Evolutionary conservation across 2,113 vertebrate genomes (phyloP).

Genomic region (Pagrus major): DNA sequence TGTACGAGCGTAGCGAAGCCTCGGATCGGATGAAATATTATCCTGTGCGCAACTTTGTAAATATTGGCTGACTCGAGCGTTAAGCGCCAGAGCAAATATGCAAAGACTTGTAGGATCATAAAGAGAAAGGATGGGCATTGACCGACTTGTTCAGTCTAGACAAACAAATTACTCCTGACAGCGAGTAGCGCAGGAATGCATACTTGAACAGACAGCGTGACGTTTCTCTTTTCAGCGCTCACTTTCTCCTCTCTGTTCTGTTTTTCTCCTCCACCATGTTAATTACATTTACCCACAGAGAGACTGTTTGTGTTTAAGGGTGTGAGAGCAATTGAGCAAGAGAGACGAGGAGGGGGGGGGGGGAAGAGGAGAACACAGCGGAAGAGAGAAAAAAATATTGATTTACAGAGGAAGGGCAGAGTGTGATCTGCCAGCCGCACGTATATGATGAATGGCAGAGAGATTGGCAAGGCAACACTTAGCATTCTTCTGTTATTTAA

Average conservation of each 20-base stretch:
- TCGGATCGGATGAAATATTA: background rate
- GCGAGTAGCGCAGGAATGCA: slow-evolving; percentile 64
- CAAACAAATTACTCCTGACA: slow-evolving; percentile 74
- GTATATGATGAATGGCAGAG: slow-evolving; percentile 83
- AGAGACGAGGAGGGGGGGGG: slow-evolving; percentile 33
- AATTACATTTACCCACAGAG: slow-evolving; percentile 62
- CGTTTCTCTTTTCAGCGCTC: slow-evolving; percentile 32
- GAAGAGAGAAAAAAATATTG: slow-evolving; percentile 65
- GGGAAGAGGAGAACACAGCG: slow-evolving; percentile 31
- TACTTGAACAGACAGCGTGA: slow-evolving; percentile 37
- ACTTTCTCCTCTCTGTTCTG: background rate
- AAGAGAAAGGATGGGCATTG: slow-evolving; percentile 36
- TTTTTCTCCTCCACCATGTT: slow-evolving; percentile 51
- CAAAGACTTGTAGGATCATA: slow-evolving; percentile 39
- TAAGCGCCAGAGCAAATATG: slow-evolving; percentile 56
- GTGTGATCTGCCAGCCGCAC: slow-evolving; percentile 70
- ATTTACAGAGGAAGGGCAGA: slow-evolving; percentile 76
- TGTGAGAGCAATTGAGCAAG: slow-evolving; percentile 50
- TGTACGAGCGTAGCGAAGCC: too few species aligned
- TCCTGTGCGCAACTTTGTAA: background rate
- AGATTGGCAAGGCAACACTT: slow-evolving; percentile 73
- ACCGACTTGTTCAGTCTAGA: slow-evolving; percentile 69
- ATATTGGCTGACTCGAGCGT: slow-evolving; percentile 25
- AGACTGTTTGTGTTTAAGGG: slow-evolving; percentile 51
- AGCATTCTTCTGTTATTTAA: slow-evolving; percentile 68